These are phyloP conservation scores for Calyptomena viridis DNA, from an alignment of 2,113 vertebrate species.

Conservation along the genomic window DNA sequence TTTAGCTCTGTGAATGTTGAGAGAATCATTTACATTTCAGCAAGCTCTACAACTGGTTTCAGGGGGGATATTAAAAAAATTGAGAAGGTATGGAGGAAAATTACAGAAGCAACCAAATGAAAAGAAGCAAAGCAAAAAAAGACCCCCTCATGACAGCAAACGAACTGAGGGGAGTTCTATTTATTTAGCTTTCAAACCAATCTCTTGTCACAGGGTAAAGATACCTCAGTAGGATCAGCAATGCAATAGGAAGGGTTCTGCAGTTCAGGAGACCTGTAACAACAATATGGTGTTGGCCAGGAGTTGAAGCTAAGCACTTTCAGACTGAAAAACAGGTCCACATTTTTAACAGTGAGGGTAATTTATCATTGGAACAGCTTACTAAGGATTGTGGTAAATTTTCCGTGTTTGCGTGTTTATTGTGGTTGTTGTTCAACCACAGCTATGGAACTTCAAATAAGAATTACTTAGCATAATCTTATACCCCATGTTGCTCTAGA, in stretches of 20 bases:
- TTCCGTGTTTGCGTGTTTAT: constrained; percentile 41
- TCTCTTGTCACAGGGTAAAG: not conserved
- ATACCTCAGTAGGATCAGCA: not conserved
- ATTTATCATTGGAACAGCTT: constrained; percentile 39
- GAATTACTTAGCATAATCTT: constrained; percentile 12
- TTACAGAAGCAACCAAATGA: not conserved
- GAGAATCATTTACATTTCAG: not conserved
- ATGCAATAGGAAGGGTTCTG: not conserved
- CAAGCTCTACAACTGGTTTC: not conserved
- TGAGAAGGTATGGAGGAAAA: not conserved
- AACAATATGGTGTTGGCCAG: not conserved
- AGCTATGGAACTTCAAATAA: constrained; percentile 4
- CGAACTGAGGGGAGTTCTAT: not conserved
- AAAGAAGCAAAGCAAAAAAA: not conserved
- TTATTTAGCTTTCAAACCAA: not conserved
- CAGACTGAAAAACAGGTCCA: not conserved
- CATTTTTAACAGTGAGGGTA: constrained; percentile 1
- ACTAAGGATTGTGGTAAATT: constrained; percentile 46
- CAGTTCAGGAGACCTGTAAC: not conserved
- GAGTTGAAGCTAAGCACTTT: not conserved
- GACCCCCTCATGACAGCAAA: accelerated
- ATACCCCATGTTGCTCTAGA: not conserved
- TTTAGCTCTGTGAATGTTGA: not conserved
- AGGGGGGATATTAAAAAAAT: not conserved
- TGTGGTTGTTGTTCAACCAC: constrained; percentile 43